Evolutionary conservation across 2,113 vertebrate species (phyloP), one percentile per base, ranked within the genome.

Genomic region (Tychaedon coryphoeus): DNA sequence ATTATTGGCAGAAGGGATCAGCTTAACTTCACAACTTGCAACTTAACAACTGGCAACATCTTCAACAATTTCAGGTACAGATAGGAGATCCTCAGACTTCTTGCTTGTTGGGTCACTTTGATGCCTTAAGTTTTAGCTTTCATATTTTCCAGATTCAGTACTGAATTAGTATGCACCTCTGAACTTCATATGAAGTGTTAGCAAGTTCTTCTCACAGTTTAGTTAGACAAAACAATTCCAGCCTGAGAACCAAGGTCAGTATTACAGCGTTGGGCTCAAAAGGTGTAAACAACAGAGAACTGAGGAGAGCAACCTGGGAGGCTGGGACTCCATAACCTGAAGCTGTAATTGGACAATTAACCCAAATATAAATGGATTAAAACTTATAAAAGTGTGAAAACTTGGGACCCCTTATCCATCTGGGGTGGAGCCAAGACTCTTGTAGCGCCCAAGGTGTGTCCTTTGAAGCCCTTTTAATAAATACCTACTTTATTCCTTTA

Each of bases 351-450:
- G 11, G 36, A 42, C 47, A 51, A 40, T 51, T 40, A 62, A 77
- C 24, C 4, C 23, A 5, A 51, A 62, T n/a, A 28, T 28, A 64
- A 51, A 51, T n/a, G 1, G 6, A 17, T 18, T 6, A 51, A 64
- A 51, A 62, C 23, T 26, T n/a, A 51, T 2, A n/a, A 22, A 51
- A 64, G 8, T 38, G 16, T 64, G 29, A n/a, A 62, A 42, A 51
- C 1, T 0, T 4, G 3, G 22, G 36, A 42, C 23, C 14, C 1
- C 0, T 5, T 8, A 8, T 64, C 6, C 6, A 14, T 18, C 48
- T 28, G 28, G 74, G 10, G 8, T 50, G 8, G 5, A 22, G 47
- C 47, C 58, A 8, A 0, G 1, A 8, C 24, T 51, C 31, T 42
- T 77, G 24, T 17, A 28, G 18, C 14, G 29, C 23, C 31, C 47